Conservation (phyloP, 2,113 vertebrate species). For the mouse (Mus musculus) region DNA sequence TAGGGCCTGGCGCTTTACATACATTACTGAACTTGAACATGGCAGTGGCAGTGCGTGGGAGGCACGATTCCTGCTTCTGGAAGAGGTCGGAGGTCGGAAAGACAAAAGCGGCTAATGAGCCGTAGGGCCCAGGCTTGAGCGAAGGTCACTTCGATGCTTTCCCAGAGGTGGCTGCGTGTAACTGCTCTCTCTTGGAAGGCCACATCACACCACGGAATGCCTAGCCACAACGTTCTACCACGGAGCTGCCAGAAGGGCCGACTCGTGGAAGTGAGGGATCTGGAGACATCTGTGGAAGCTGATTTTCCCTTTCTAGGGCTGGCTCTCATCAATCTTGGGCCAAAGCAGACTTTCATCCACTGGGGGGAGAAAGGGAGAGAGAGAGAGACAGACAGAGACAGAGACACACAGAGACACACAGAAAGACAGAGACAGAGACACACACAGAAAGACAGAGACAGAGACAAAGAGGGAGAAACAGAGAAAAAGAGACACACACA, state of each 20-base stretch:
- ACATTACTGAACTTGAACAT: accelerated
- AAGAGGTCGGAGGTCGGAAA: neutral
- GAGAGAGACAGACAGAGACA: too few species aligned
- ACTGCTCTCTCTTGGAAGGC: neutral
- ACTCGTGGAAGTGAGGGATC: neutral
- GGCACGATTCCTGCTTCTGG: accelerated
- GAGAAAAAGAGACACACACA: too few species aligned
- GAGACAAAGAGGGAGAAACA: too few species aligned
- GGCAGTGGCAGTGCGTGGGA: accelerated
- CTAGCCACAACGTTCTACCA: accelerated
- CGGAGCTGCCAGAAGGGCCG: accelerated
- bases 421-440: too few species aligned
- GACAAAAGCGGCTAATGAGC: neutral
- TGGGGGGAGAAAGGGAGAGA: neutral
- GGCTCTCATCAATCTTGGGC: neutral
- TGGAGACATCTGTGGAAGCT: neutral
- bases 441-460: neutral
- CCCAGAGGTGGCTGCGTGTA: accelerated
- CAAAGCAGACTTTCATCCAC: neutral
- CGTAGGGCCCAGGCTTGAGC: accelerated
- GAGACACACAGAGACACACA: neutral
- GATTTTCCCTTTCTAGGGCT: neutral
- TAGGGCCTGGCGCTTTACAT: neutral
- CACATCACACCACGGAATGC: accelerated
- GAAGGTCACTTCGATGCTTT: neutral